Evolutionary conservation across 1,140 invertebrate species (phyloP).

Genomic region (Calephelis virginiensis): DNA sequence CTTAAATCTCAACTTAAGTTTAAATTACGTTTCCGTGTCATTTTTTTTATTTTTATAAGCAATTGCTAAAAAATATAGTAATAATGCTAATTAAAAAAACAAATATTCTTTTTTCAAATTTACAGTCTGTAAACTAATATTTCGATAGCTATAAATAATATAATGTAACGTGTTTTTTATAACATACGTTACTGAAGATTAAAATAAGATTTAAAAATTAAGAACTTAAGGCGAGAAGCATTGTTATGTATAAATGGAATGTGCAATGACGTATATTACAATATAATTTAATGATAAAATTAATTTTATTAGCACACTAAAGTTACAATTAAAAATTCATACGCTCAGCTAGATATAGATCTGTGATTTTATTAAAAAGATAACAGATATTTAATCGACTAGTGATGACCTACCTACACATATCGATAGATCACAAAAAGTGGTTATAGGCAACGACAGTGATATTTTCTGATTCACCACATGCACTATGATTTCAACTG

Average conservation of each 20-base stretch:
- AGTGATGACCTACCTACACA: conserved; percentile 13
- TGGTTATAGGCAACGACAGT: neutral
- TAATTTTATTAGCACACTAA: conserved; percentile 77
- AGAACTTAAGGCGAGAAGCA: conserved; percentile 44
- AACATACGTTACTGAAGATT: too few species aligned
- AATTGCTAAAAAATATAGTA: too few species aligned
- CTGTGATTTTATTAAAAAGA: conserved; percentile 50
- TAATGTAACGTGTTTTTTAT: too few species aligned
- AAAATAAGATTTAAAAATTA: too few species aligned
- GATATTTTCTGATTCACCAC: neutral
- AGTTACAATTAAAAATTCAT: conserved; percentile 59
- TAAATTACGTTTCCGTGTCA: too few species aligned
- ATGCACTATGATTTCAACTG: too few species aligned
- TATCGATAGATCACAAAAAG: neutral
- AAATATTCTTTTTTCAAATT: too few species aligned
- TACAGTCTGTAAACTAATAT: too few species aligned
- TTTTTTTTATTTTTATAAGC: too few species aligned
- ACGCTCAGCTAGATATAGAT: conserved; percentile 48
- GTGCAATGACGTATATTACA: conserved; percentile 72
- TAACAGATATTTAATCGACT: neutral
- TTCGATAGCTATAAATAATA: too few species aligned
- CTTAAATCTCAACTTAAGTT: too few species aligned
- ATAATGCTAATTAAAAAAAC: too few species aligned
- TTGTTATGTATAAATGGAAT: conserved; percentile 71
- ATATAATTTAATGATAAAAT: conserved; percentile 65